Evolutionary conservation across 2,888 invertebrate species (phyloP).

Genomic region (Ceraclea dissimilis): DNA sequence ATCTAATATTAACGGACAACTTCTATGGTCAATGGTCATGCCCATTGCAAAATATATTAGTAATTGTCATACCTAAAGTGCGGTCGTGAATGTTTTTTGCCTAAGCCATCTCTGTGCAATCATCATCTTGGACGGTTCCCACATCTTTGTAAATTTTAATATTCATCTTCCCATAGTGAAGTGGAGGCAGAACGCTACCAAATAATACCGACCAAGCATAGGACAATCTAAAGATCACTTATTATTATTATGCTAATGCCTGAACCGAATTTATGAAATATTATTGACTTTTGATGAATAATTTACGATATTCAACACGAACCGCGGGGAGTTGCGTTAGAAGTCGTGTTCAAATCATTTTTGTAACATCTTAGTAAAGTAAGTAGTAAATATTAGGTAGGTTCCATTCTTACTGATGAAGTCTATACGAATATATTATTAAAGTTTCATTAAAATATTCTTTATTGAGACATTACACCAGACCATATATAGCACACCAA

Average conservation of each 20-base stretch:
- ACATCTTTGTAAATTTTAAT: slow-evolving; percentile 24
- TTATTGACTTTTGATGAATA: neutral
- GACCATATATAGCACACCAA: too few species aligned
- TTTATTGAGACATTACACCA: too few species aligned
- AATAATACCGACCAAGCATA: slow-evolving; percentile 10
- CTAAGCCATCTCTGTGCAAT: neutral
- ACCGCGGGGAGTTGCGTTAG: neutral
- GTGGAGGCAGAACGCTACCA: neutral
- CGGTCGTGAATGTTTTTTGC: too few species aligned
- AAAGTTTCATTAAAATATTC: too few species aligned
- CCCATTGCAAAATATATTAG: too few species aligned
- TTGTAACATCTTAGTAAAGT: neutral
- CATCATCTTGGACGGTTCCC: slow-evolving; percentile 18
- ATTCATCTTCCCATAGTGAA: slow-evolving; percentile 17
- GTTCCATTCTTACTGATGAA: too few species aligned
- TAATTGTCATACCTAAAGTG: too few species aligned
- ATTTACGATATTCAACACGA: neutral
- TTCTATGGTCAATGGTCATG: too few species aligned
- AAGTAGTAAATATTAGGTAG: too few species aligned
- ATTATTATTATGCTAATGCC: slow-evolving; percentile 2
- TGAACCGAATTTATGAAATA: neutral
- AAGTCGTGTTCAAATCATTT: neutral
- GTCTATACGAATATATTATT: too few species aligned
- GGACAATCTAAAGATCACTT: slow-evolving; percentile 17
- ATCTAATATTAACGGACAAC: too few species aligned